A percentile compares a stretch with the other conserved stretches of the same genome.
phyloP scores from a whole-genome alignment of 2,113 vertebrate species.

The Mandrillus leucophaeus region DNA sequence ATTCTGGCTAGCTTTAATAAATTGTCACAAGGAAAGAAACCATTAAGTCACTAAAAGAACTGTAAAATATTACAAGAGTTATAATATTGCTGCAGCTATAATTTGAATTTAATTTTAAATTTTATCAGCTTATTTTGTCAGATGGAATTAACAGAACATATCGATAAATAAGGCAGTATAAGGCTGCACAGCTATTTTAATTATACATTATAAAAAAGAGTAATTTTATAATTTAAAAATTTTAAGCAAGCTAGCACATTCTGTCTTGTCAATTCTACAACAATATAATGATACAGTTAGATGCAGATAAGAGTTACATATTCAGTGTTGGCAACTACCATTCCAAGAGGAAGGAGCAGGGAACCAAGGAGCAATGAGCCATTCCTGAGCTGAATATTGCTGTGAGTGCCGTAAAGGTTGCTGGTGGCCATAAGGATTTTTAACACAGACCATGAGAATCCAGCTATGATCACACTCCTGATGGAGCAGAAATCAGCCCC shows the following conservation, averaged over 20 bases:
- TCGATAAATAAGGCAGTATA: conserved; percentile 49
- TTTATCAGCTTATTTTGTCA: conserved; percentile 59
- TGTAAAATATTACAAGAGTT: conserved; percentile 51
- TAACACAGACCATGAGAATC: not conserved
- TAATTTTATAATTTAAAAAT: conserved; percentile 43
- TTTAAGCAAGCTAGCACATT: not conserved
- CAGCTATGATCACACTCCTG: not conserved
- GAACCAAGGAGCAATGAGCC: not conserved
- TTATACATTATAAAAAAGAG: not conserved
- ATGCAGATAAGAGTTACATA: not conserved
- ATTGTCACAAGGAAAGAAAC: conserved; percentile 14
- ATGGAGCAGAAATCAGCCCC: not conserved
- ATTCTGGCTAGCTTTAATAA: conserved; percentile 46
- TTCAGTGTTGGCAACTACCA: not conserved
- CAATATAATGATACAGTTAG: not conserved
- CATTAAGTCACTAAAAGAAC: conserved; percentile 17
- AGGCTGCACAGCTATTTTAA: conserved; percentile 25
- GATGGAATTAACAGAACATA: conserved; percentile 62
- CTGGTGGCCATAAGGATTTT: not conserved
- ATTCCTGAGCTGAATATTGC: not conserved
- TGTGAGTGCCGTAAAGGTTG: not conserved
- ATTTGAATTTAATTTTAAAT: conserved; percentile 49
- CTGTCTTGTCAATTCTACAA: not conserved
- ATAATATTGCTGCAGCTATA: conserved; percentile 35
- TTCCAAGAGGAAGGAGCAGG: not conserved